Percentiles rank a stretch among this genome's conserved stretches.
phyloP scores from a whole-genome alignment of 2,797 vertebrate species.

The Siniperca obscura region DNA sequence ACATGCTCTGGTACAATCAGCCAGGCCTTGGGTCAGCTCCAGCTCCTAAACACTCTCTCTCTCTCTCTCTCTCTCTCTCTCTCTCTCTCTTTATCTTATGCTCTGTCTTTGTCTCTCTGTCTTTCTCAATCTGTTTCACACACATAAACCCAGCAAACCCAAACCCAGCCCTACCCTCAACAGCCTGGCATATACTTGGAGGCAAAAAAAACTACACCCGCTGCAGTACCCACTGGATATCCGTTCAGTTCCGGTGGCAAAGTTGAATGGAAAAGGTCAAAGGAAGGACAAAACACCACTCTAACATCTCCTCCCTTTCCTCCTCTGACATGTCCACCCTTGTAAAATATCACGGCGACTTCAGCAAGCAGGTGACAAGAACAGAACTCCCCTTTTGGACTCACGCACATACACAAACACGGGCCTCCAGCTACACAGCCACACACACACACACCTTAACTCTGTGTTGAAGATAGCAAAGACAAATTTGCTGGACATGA shows the following conservation, averaged over 20 bases:
- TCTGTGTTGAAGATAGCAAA: conserved; percentile 95
- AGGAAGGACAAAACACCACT: conserved; percentile 46
- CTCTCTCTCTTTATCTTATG: conserved; percentile 35
- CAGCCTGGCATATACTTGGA: conserved; percentile 42
- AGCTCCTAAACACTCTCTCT: conserved; percentile 61
- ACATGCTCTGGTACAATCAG: conserved; percentile 78
- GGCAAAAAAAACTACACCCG: conserved; percentile 28
- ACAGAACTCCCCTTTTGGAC: conserved; percentile 61
- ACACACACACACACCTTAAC: conserved; percentile 78
- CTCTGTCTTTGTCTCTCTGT: conserved; percentile 52
- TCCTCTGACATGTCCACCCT: conserved; percentile 47
- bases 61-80: conserved; percentile 47
- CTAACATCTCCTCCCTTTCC: conserved; percentile 49
- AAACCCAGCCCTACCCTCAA: conserved; percentile 48
- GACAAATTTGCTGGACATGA: conserved; percentile 89
- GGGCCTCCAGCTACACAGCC: conserved; percentile 15
- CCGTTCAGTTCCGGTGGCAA: conserved; percentile 59
- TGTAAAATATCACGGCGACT: conserved; percentile 47
- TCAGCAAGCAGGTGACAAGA: conserved; percentile 62
- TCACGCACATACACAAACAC: conserved; percentile 26
- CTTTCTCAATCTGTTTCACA: conserved; percentile 62
- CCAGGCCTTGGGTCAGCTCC: conserved; percentile 64
- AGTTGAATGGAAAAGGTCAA: conserved; percentile 66
- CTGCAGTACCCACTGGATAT: conserved; percentile 54
- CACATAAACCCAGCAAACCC: conserved; percentile 62